Base-by-base conservation (phyloP, 2,113 vertebrate species). In the Carettochelys insculpta region DNA sequence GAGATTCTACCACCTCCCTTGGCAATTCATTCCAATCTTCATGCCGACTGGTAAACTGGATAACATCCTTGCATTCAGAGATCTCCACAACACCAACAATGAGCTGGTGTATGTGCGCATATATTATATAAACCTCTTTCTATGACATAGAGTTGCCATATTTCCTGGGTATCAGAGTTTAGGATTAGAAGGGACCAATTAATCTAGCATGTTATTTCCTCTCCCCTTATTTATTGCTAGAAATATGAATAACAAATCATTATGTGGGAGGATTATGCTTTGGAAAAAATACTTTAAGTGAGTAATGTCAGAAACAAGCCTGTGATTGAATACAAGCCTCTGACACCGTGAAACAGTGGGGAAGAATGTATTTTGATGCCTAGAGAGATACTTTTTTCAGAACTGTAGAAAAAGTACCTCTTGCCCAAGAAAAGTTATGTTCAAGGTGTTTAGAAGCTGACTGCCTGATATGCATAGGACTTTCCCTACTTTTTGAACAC, bases 281-380 rank as follows among this genome's bases (percentile, higher is more conserved):
- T 76, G 75, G 56, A 81, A 80, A 76, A 83, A 45, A 41, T 6
- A 3, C 71, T 91, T 75, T 75, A 56, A 0, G 1, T 52, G 29
- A 77, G 65, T 2, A 90, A 38, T 1, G 34, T 22, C 80, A 85
- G 41, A n/a, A 47, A 45, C 34, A 22, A 82, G 68, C n/a, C 34
- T 58, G 2, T 4, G 58, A 52, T 34, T 50, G 58, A 53, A 71
- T 12, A n/a, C n/a, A n/a, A n/a, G n/a, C n/a, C n/a, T n/a, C n/a
- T n/a, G n/a, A 48, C 82, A 52, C 3, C 11, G 2, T 0, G 1
- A 7, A 0, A 0, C 31, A 61, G 34, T 34, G 31, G 14, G 48
- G 68, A 78, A 76, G 75, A 41, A 41, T 20, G 24, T 38, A 85
- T 78, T 47, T 45, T 8, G 31, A 34, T 7, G 43, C 52, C 1